Base-by-base conservation (phyloP, 2,113 vertebrate genomes). In the Onychostruthus taczanowskii region DNA sequence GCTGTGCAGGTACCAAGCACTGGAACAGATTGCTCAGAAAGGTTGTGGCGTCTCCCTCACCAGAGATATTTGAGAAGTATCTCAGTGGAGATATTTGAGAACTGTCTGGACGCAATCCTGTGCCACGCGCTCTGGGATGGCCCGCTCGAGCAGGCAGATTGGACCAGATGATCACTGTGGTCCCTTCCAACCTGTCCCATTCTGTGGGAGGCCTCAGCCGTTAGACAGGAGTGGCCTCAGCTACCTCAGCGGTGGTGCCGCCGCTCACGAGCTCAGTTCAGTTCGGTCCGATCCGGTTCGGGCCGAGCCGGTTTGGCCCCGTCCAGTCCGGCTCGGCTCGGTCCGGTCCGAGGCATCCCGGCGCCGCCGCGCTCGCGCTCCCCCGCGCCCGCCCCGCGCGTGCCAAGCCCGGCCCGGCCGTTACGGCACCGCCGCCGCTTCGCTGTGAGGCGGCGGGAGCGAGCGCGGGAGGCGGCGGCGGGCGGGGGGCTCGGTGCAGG, bases 281-380 rank as follows among this genome's bases (percentile, higher is more conserved):
- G 17, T 7, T 7, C 30, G 5, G 17, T 2, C 2, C 19, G 47
- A 2, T 2, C 3, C 22, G 7, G 11, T 7, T 8, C 37, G 5
- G 14, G 4, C 2, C 27, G 22, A 6, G 6, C 1, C 41, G 8
- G 27, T 9, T 2, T 35, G 50, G 53, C 1, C 8, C 33, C 20
- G 27, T 21, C 11, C 31, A 3, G 16, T 35, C 2, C 31, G 20
- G 33, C 3, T 6, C 28, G 43, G 19, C 3, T 2, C 31, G 43
- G 39, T 3, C 18, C 58, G 23, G n/a, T 23, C 19, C 49, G 49
- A 46, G 27, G 33, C 68, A 27, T 14, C 37, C 31, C 67, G 31
- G 37, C 37, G 37, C 52, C 70, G 22, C 49, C 72, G 61, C 61
- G 67, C 37, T 16, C 83, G 37, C 55, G n/a, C 47, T 61, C n/a